A percentile compares a stretch with the other conserved stretches of the same genome.
These are phyloP conservation scores for Drosophila pachea DNA, from an alignment of 1,140 invertebrate genomes.

Conservation along the genomic window DNA sequence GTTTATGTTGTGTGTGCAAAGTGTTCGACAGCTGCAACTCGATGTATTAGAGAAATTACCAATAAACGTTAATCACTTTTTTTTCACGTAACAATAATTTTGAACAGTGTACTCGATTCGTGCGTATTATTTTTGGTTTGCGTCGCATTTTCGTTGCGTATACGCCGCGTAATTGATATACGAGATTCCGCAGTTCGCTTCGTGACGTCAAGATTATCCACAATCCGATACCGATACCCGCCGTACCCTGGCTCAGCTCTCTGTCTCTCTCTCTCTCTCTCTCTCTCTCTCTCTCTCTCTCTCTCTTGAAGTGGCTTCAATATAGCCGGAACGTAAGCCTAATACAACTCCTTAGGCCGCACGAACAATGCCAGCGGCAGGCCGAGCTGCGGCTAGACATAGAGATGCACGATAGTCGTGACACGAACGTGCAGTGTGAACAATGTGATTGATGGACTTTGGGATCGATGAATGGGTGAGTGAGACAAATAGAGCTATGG, in stretches of 20 bases:
- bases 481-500: background rate
- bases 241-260: background rate
- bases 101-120: background rate
- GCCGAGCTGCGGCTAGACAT: background rate
- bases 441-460: too few relatives aligned
- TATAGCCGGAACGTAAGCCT: slow-evolving; percentile 3
- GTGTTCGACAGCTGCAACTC: slow-evolving; percentile 27
- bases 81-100: background rate
- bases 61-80: background rate
- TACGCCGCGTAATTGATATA: slow-evolving; percentile 39
- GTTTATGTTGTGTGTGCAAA: slow-evolving; percentile 14
- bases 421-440: background rate
- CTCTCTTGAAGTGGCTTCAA: slow-evolving; percentile 15
- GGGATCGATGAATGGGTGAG: too few relatives aligned
- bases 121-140: background rate
- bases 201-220: slow-evolving; percentile 25
- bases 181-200: background rate
- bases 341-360: background rate
- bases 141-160: slow-evolving; percentile 25
- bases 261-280: background rate
- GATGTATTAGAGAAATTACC: slow-evolving; percentile 8
- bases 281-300: background rate
- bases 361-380: background rate
- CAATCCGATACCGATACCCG: background rate
- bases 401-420: slow-evolving; percentile 3